phyloP scores from a whole-genome alignment of 2,113 vertebrate species.

The Gadus macrocephalus region DNA sequence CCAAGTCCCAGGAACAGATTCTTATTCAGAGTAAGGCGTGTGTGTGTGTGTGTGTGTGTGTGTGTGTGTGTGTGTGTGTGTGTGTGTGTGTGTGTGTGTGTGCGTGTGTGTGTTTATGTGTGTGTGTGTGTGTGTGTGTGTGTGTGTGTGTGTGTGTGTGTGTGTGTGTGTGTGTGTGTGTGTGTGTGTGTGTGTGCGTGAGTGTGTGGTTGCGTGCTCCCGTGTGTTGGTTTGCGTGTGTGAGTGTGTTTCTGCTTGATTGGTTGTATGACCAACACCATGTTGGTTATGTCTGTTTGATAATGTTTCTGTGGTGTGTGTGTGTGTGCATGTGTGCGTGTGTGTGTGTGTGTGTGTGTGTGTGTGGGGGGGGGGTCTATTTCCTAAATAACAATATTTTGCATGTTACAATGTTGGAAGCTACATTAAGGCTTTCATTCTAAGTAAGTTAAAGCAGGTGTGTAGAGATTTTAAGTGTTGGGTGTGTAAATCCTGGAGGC shows the following conservation, averaged over 20 bases:
- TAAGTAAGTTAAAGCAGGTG: background rate
- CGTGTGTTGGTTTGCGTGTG: background rate
- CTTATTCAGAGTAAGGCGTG: constrained; percentile 72
- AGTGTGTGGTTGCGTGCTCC: background rate
- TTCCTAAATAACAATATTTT: background rate
- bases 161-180: background rate
- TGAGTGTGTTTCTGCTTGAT: background rate
- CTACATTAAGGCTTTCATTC: background rate
- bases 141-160: background rate
- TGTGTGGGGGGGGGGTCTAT: too few relatives aligned
- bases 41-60: background rate
- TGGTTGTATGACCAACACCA: too few relatives aligned
- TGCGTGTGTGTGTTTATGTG: background rate
- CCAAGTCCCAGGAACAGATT: constrained; percentile 70
- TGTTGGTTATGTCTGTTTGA: background rate
- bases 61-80: background rate
- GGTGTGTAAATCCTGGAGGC: too few relatives aligned
- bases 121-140: background rate
- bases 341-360: background rate
- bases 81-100: background rate
- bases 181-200: constrained; percentile 9
- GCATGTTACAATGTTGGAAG: background rate
- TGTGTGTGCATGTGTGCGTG: background rate
- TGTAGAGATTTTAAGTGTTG: background rate
- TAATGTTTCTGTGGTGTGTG: background rate